Conservation (phyloP, 2,888 invertebrate species). For the Mesoligia furuncula region DNA sequence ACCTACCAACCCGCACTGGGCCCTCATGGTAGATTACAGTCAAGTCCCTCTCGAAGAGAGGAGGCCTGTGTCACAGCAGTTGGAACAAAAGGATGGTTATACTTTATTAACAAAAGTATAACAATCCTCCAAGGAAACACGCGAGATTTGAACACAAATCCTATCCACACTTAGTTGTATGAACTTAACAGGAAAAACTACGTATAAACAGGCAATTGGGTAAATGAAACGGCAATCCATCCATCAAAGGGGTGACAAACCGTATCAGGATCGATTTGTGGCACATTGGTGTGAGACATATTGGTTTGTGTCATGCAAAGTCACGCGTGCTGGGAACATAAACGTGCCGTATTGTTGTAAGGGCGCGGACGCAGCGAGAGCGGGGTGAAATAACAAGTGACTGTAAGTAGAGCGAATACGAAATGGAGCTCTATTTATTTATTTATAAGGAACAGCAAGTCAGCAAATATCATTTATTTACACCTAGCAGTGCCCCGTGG, state of each 20-base stretch:
- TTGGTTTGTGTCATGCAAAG: constrained; percentile 75
- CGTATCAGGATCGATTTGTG: constrained; percentile 72
- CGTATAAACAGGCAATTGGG: constrained; percentile 66
- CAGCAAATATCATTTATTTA: not conserved
- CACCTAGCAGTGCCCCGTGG: too few relatives aligned
- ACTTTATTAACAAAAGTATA: not conserved
- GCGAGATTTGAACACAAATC: constrained; percentile 5
- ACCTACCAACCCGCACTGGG: not conserved
- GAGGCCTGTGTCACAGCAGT: not conserved
- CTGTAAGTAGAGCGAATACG: not conserved
- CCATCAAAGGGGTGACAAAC: constrained; percentile 72
- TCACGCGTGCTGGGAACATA: constrained; percentile 72
- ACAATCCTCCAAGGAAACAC: constrained; percentile 3
- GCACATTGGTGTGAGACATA: constrained; percentile 68
- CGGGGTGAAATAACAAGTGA: not conserved
- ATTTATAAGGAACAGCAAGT: not conserved
- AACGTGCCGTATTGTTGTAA: constrained; percentile 47
- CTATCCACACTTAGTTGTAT: constrained; percentile 31
- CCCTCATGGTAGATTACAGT: not conserved
- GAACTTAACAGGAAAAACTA: constrained; percentile 54
- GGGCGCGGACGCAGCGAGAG: constrained; percentile 14
- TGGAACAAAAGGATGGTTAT: not conserved
- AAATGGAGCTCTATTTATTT: not conserved
- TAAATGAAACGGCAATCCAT: constrained; percentile 73
- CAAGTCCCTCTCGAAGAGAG: not conserved